Conservation (phyloP, 2,797 vertebrate genomes). For the Oreochromis mossambicus region DNA sequence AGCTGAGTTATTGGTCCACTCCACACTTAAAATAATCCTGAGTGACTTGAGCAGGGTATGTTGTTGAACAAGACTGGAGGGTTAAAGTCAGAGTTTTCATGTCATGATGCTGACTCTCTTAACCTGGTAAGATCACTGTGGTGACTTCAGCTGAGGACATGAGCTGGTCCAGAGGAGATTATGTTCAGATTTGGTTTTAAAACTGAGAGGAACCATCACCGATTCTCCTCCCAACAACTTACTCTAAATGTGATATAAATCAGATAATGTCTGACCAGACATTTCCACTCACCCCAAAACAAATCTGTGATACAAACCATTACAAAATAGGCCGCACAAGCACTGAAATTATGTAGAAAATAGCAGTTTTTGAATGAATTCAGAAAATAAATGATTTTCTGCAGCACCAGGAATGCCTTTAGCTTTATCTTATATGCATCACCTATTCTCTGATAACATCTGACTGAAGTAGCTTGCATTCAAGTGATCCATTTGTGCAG, state of each 20-base stretch:
- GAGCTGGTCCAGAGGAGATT: neutral
- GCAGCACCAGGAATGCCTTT: neutral
- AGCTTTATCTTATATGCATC: neutral
- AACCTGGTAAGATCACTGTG: neutral
- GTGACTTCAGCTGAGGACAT: neutral
- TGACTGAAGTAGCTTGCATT: rapidly evolving
- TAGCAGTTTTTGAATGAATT: neutral
- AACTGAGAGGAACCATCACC: neutral
- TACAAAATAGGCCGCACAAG: rapidly evolving
- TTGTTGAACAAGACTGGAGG: neutral
- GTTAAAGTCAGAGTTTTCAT: neutral
- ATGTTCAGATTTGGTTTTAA: neutral
- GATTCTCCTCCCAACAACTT: rapidly evolving
- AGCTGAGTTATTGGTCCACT: neutral
- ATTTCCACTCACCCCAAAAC: neutral
- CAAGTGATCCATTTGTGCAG: neutral
- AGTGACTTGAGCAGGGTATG: neutral
- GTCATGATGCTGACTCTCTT: neutral
- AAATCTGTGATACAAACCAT: neutral
- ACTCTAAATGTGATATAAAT: neutral
- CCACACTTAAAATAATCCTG: neutral
- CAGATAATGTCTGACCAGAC: neutral
- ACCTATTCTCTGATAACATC: neutral
- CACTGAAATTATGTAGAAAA: neutral
- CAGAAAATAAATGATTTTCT: neutral